Conservation (phyloP, 2,888 invertebrate genomes). For the Clitarchus hookeri region DNA sequence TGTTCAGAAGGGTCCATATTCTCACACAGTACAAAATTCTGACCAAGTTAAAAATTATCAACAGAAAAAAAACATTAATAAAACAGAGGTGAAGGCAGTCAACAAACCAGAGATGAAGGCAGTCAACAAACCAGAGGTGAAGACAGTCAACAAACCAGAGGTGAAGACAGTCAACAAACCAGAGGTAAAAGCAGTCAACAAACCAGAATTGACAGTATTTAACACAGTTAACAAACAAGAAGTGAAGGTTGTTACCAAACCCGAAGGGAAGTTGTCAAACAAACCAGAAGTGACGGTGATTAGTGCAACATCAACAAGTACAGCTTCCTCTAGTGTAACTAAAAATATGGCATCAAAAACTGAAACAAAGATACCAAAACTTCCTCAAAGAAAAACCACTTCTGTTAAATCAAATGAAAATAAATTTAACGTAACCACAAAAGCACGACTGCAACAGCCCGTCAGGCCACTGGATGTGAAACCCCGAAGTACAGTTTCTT, state of each 20-base stretch:
- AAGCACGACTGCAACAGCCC: constrained; percentile 45
- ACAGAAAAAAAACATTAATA: neutral
- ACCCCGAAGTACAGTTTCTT: neutral
- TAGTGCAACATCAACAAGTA: neutral
- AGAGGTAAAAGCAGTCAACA: neutral
- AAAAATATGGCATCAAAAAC: constrained; percentile 9
- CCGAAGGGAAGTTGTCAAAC: neutral
- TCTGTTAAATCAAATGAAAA: constrained; percentile 35
- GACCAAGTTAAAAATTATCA: neutral
- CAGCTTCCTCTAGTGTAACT: neutral
- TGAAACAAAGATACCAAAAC: constrained; percentile 21
- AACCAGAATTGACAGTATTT: neutral
- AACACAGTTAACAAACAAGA: neutral
- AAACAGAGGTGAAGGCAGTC: neutral
- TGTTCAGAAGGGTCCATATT: neutral
- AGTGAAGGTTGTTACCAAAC: neutral
- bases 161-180: neutral
- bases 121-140: neutral
- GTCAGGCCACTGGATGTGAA: neutral
- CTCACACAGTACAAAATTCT: neutral
- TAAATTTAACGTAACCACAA: constrained; percentile 46
- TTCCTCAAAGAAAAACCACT: constrained; percentile 54
- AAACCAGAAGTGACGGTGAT: neutral
- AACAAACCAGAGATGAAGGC: neutral
- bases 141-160: neutral